Percentiles rank a stretch among this genome's conserved stretches.
Conservation (phyloP, 1,140 invertebrate species). For the Sipha flava region DNA sequence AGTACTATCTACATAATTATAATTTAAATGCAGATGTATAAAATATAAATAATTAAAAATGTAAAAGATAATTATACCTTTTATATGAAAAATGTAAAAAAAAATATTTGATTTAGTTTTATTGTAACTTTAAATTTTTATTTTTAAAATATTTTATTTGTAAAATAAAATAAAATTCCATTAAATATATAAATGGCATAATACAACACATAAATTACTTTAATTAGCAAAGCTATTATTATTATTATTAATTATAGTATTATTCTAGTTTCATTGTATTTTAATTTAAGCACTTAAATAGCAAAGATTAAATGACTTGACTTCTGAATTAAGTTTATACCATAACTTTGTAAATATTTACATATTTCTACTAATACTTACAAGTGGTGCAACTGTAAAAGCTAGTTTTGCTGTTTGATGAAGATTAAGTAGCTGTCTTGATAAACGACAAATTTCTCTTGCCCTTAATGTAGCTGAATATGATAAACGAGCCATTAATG, state of each 20-base stretch:
- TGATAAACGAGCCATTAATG: conserved; percentile 70
- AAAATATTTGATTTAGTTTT: too few species aligned
- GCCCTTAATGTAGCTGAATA: conserved; percentile 70
- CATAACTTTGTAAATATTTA: neutral
- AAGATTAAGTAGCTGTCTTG: conserved; percentile 52
- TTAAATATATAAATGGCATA: neutral
- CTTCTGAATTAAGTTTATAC: too few species aligned
- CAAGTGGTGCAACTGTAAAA: conserved; percentile 67
- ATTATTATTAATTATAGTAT: neutral
- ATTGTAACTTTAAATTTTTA: neutral
- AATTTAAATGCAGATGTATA: neutral
- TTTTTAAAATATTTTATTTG: neutral
- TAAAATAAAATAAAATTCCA: neutral
- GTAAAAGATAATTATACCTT: too few species aligned
- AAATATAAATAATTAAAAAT: neutral
- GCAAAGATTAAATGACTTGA: neutral
- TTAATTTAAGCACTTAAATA: neutral
- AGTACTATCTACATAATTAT: too few species aligned
- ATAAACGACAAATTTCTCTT: conserved; percentile 54
- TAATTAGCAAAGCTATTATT: too few species aligned
- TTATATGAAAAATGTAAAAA: too few species aligned
- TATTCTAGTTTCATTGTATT: neutral
- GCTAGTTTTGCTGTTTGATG: conserved; percentile 64
- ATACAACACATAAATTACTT: neutral
- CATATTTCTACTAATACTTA: conserved; percentile 46